Evolutionary conservation across 2,888 invertebrate species (phyloP), one percentile per base, ranked within the genome.

Genomic region (Dryomyza anilis): DNA sequence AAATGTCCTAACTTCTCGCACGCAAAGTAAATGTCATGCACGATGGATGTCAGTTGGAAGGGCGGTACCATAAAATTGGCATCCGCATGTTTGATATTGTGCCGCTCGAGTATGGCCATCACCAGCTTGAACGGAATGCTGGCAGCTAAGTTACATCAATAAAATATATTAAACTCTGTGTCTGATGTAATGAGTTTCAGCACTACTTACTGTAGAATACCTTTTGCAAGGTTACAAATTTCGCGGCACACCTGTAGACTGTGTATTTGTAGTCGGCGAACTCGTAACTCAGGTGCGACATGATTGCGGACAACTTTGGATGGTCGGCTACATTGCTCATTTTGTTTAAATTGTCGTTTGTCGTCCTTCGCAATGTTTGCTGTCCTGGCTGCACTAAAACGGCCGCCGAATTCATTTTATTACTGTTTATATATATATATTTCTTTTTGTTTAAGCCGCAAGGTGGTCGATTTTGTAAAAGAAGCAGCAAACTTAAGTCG

Each of bases 1-100:
- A 81, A 81, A 56, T 80, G 77, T 1, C 82, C 82, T 21, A 82
- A 67, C 57, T 80, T 82, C 62, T 83, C 81, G 66, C 79, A 77
- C 21, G 82, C 83, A 68, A 77, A 82, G 50, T 81, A 82, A 2
- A 83, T 73, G 66, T 83, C 83, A 67, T 80, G 81, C 43, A 83
- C 72, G n/a, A 83, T 70, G 2, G 80, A 76, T 12, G 80, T 80
- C 12, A 83, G 64, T 65, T 82, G 81, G 46, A 78, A 77, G 1
- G 81, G 82, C 7, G 78, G 77, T 36, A 83, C 76, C 76, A 78
- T 79, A 45, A 79, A 73, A 36, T 79, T 78, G 1, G 70, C 69
- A 58, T 75, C 76, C 1, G 71, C 72, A 70, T 78, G 74, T 33
- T 68, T 65, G 50, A 76, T 72, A n/a, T 77, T 76, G 60, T 83